Conservation (phyloP, 30 jellyfish, hydroid and myxozoan species). For the Phacellophora camtschatica region DNA sequence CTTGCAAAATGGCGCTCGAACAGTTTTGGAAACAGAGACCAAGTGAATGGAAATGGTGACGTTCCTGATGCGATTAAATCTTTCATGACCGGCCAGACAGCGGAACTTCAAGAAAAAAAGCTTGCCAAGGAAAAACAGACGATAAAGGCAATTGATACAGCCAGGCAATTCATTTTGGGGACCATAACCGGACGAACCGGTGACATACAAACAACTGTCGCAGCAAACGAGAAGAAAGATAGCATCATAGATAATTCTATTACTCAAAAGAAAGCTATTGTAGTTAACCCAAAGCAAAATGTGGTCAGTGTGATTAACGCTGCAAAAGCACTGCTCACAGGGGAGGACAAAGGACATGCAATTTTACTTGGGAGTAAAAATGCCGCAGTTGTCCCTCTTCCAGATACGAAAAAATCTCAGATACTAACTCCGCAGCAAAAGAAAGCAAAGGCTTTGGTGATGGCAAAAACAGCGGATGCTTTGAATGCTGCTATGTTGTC, state of each 20-base stretch:
- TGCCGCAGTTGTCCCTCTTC: constrained; percentile 35
- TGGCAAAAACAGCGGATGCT: constrained; percentile 54
- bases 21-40: constrained; percentile 81
- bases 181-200: constrained; percentile 58
- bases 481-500: constrained; percentile 54
- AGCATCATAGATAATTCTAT: not conserved
- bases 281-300: constrained; percentile 36
- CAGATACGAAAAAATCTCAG: constrained; percentile 18
- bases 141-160: constrained; percentile 55
- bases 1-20: constrained; percentile 90
- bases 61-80: constrained; percentile 87
- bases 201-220: not conserved
- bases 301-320: constrained; percentile 46
- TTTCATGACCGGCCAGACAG: constrained; percentile 86
- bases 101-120: constrained; percentile 18
- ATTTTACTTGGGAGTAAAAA: constrained; percentile 15
- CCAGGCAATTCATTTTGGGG: constrained; percentile 43
- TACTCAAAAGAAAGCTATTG: constrained; percentile 18
- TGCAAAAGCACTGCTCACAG: constrained; percentile 44
- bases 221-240: not conserved
- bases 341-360: constrained; percentile 45
- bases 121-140: constrained; percentile 41
- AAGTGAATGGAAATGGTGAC: constrained; percentile 7
- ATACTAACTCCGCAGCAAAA: constrained; percentile 24
- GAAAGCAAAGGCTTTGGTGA: constrained; percentile 52